Evolutionary conservation across 2,888 invertebrate species (phyloP).

Genomic region (Pedicia rivosa): DNA sequence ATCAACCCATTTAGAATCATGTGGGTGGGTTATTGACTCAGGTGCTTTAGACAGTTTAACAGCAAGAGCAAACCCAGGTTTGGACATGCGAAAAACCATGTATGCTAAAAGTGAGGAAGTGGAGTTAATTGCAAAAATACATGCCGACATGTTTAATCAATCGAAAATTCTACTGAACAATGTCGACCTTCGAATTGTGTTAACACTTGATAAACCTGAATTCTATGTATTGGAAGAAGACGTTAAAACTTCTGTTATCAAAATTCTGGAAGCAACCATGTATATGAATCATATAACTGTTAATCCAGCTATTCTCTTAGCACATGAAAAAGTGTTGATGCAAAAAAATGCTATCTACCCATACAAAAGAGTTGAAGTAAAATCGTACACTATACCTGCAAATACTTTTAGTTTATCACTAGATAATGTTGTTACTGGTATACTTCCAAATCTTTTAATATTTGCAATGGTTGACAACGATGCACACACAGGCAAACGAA

Average conservation of each 20-base stretch:
- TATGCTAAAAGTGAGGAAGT: not conserved
- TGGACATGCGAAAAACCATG: not conserved
- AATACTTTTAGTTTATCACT: too few relatives aligned
- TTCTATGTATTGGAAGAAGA: too few relatives aligned
- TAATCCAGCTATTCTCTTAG: not conserved
- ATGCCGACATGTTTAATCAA: conserved; percentile 4
- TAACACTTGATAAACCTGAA: not conserved
- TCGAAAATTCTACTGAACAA: conserved; percentile 2
- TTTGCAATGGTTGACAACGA: too few relatives aligned
- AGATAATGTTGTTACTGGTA: too few relatives aligned
- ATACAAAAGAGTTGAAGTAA: conserved; percentile 1
- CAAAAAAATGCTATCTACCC: conserved; percentile 1
- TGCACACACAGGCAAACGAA: too few relatives aligned
- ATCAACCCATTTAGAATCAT: conserved; percentile 3
- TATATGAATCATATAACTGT: conserved; percentile 1
- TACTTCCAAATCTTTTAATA: too few relatives aligned
- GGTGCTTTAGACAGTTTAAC: too few relatives aligned
- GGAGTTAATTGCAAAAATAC: conserved; percentile 1
- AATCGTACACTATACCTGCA: not conserved
- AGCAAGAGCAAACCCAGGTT: conserved; percentile 3
- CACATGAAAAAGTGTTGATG: not conserved
- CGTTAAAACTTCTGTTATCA: too few relatives aligned
- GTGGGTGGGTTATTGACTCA: conserved; percentile 1
- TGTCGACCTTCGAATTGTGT: not conserved
- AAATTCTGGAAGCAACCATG: conserved; percentile 3